These are phyloP conservation scores for Nomada ferruginata DNA, from an alignment of 2,888 invertebrate species.

Conservation along the genomic window DNA sequence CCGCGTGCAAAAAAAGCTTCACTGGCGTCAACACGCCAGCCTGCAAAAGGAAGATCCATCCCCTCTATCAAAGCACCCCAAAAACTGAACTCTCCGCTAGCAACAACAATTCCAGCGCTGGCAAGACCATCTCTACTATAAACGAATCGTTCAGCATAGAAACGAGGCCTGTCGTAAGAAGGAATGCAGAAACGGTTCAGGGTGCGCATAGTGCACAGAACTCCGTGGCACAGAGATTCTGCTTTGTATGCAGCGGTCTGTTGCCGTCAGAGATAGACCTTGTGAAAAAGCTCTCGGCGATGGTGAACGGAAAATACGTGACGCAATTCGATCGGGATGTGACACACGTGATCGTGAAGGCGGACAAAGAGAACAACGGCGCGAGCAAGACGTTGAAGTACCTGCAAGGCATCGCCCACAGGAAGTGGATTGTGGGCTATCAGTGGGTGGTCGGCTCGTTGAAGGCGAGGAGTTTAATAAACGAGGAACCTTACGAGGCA, in stretches of 20 bases:
- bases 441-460: conserved; percentile 75
- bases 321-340: conserved; percentile 67
- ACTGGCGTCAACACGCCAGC: not conserved
- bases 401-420: conserved; percentile 76
- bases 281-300: conserved; percentile 67
- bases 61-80: conserved; percentile 75
- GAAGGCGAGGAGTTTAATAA: conserved; percentile 56
- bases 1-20: not conserved
- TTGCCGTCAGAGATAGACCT: conserved; percentile 49
- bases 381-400: conserved; percentile 76
- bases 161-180: not conserved
- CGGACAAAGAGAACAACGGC: conserved; percentile 54
- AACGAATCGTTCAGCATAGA: not conserved
- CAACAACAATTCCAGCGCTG: conserved; percentile 2
- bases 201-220: not conserved
- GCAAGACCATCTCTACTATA: not conserved
- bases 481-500: conserved; percentile 77
- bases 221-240: conserved; percentile 13
- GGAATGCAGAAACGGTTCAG: too few relatives aligned
- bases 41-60: conserved; percentile 20
- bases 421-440: conserved; percentile 75
- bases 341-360: conserved; percentile 77
- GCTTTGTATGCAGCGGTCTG: conserved; percentile 75
- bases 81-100: conserved; percentile 14
- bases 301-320: conserved; percentile 63